phyloP scores from a whole-genome alignment of 2,113 vertebrate genomes.

The Bungarus multicinctus region DNA sequence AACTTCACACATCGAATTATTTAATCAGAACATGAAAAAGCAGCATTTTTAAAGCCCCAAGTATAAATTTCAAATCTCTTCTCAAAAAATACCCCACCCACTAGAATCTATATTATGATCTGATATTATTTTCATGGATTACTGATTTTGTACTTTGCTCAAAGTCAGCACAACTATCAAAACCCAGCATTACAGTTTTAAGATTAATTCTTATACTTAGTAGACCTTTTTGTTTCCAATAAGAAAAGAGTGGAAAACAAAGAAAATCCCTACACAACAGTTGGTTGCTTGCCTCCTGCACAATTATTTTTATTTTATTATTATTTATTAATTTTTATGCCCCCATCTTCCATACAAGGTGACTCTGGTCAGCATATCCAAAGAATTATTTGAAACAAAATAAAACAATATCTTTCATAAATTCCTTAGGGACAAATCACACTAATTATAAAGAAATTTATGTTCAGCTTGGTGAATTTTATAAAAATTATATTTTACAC shows the following conservation, averaged over 20 bases:
- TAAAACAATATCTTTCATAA: not conserved
- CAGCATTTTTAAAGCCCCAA: slow-evolving; percentile 7
- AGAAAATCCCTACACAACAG: not conserved
- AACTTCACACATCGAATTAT: slow-evolving; percentile 39
- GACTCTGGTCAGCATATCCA: not conserved
- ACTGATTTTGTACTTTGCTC: not conserved
- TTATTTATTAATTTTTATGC: not conserved
- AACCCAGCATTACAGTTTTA: not conserved
- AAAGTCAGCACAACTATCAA: not conserved
- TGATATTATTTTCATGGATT: not conserved
- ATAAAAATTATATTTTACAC: not conserved
- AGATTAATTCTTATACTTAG: not conserved
- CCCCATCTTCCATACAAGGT: not conserved
- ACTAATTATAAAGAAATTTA: not conserved
- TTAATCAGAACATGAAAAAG: not conserved
- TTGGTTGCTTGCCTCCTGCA: not conserved
- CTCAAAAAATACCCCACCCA: not conserved
- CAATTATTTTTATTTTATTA: not conserved
- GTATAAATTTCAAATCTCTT: not conserved
- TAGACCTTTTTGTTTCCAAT: not conserved
- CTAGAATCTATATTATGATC: not conserved
- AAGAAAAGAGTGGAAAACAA: not conserved
- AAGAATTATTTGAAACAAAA: not conserved
- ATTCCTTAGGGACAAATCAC: not conserved
- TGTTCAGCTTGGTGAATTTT: not conserved